Evolutionary conservation across 1,140 invertebrate species (phyloP).

Genomic region (Papilio dardanus): DNA sequence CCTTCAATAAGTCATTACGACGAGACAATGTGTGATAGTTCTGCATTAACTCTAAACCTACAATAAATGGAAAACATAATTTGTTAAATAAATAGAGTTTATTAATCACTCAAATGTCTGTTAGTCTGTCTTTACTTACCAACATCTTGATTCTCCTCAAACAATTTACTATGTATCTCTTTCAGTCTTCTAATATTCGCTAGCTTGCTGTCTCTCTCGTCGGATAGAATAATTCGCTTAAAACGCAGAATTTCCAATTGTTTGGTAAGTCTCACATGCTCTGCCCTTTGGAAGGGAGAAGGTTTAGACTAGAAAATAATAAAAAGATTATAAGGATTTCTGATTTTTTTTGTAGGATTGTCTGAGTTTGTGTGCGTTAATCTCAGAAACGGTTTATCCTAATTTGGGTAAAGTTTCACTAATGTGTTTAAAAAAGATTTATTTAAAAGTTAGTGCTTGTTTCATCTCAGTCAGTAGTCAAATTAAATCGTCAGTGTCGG

Average conservation of each 20-base stretch:
- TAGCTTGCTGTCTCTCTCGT: slow-evolving; percentile 75
- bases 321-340: no score
- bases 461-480: no score
- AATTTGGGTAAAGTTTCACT: no score
- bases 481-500: no score
- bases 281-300: slow-evolving; percentile 77
- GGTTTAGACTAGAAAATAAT: slow-evolving; percentile 76
- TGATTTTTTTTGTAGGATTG: no score
- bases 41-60: slow-evolving; percentile 78
- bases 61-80: no score
- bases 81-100: no score
- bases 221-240: slow-evolving; percentile 75
- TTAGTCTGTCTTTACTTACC: no score
- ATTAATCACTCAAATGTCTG: no score
- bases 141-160: slow-evolving; percentile 78
- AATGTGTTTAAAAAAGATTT: no score
- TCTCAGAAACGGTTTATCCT: not conserved
- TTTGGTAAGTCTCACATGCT: slow-evolving; percentile 74
- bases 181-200: slow-evolving; percentile 75
- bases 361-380: no score
- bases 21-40: slow-evolving; percentile 72
- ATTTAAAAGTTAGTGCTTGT: no score
- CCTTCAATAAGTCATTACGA: slow-evolving; percentile 62
- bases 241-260: slow-evolving; percentile 77
- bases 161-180: slow-evolving; percentile 69